phyloP scores from a whole-genome alignment of 2,797 vertebrate species.

The Leuciscus waleckii region DNA sequence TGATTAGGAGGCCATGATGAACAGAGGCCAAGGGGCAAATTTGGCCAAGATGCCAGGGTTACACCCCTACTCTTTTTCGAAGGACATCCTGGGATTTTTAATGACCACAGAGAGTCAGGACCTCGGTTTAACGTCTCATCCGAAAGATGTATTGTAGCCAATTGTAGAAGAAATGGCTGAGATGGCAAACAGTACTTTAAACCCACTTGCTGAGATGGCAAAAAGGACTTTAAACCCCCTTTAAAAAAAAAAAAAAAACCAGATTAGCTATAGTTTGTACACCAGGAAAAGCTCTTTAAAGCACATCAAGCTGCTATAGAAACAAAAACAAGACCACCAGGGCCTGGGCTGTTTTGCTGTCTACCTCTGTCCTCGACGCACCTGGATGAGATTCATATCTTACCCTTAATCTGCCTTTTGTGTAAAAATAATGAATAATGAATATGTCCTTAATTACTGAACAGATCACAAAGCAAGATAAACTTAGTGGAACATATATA shows the following conservation, averaged over 20 bases:
- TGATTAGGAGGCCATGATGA: too few relatives aligned
- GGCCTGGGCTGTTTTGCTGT: neutral
- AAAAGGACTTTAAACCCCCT: neutral
- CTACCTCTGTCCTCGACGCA: neutral
- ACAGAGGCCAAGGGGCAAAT: too few relatives aligned
- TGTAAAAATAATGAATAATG: constrained; percentile 24
- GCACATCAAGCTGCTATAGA: constrained; percentile 4
- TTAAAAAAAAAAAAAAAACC: neutral
- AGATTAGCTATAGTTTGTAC: neutral
- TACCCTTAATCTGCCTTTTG: constrained; percentile 1
- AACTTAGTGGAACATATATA: neutral
- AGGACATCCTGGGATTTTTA: too few relatives aligned
- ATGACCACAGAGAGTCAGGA: too few relatives aligned
- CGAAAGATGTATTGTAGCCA: neutral
- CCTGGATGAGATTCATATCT: constrained; percentile 32
- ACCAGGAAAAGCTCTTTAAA: constrained; percentile 5
- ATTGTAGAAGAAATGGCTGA: neutral
- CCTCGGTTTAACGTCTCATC: too few relatives aligned
- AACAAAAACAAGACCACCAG: neutral
- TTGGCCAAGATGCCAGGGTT: too few relatives aligned
- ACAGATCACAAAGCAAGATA: constrained; percentile 11
- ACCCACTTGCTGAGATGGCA: neutral
- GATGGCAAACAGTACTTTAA: neutral
- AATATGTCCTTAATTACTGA: constrained; percentile 25
- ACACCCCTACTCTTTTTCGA: too few relatives aligned